These are phyloP conservation scores for Eupeodes luniger DNA, from an alignment of 2,888 invertebrate genomes.

Conservation along the genomic window DNA sequence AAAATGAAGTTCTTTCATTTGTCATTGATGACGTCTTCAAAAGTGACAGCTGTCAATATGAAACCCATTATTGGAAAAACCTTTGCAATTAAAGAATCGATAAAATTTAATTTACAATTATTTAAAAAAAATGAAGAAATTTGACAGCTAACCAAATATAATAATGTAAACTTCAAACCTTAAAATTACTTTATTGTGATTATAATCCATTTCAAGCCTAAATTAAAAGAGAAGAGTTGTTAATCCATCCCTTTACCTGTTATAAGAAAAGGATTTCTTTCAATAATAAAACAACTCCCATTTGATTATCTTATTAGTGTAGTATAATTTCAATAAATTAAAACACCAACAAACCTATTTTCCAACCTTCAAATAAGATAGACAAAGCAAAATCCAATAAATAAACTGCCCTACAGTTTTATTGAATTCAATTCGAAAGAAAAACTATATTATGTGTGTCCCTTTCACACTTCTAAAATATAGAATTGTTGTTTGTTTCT, in stretches of 20 bases:
- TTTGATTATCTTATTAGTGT: neutral
- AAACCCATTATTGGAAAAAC: too few relatives aligned
- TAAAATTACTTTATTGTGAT: neutral
- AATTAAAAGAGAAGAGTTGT: neutral
- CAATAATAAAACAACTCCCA: neutral
- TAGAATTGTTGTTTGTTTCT: slow-evolving; percentile 5
- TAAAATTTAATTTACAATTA: too few relatives aligned
- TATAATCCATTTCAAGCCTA: neutral
- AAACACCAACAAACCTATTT: neutral
- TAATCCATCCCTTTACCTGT: neutral
- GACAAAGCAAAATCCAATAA: slow-evolving; percentile 34
- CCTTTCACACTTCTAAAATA: neutral
- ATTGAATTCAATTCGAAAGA: slow-evolving; percentile 60
- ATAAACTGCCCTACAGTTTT: slow-evolving; percentile 66
- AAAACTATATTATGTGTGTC: slow-evolving; percentile 4
- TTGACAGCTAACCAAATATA: too few relatives aligned
- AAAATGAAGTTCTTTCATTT: too few relatives aligned
- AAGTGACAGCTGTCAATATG: too few relatives aligned
- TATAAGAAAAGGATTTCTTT: neutral
- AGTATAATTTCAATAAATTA: slow-evolving; percentile 15
- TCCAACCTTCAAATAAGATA: neutral
- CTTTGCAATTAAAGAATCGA: too few relatives aligned
- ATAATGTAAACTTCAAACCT: too few relatives aligned
- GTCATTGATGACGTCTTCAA: too few relatives aligned
- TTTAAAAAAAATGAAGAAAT: too few relatives aligned